These are phyloP conservation scores for Hephaestus fuliginosus DNA, from an alignment of 2,797 vertebrate species.

Conservation along the genomic window DNA sequence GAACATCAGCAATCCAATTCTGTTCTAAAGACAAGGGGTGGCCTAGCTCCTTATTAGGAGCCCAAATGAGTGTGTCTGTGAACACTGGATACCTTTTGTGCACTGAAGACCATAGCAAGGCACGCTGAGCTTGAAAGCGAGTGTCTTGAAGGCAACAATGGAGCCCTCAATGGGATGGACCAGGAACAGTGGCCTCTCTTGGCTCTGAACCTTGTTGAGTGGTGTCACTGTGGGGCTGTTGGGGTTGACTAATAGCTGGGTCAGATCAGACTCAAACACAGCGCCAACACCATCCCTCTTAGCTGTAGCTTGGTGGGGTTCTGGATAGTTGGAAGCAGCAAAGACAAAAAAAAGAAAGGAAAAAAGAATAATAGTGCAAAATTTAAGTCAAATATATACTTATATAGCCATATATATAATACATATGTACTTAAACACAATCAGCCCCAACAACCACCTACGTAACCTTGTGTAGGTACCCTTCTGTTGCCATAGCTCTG, in stretches of 20 bases:
- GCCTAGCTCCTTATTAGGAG: neutral
- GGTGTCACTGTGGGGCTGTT: conserved; percentile 86
- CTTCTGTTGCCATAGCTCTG: too few relatives aligned
- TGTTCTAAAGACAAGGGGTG: neutral
- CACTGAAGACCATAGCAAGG: conserved; percentile 97
- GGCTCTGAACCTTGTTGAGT: conserved; percentile 91
- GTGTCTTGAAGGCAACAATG: conserved; percentile 86
- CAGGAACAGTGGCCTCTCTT: conserved; percentile 92
- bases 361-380: too few relatives aligned
- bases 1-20: neutral
- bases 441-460: too few relatives aligned
- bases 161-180: conserved; percentile 98
- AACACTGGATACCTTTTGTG: conserved; percentile 88
- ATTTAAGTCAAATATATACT: too few relatives aligned
- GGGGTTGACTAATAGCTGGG: conserved; percentile 90
- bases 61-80: neutral
- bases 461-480: too few relatives aligned
- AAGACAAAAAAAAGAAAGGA: neutral
- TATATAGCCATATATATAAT: too few relatives aligned
- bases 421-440: too few relatives aligned
- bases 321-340: conserved; percentile 72
- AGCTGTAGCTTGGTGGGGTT: conserved; percentile 61
- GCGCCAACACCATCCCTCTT: conserved; percentile 54
- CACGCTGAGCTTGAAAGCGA: conserved; percentile 90
- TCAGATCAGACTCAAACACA: conserved; percentile 86